Conservation (phyloP, 2,113 vertebrate species). For the Apus apus region DNA sequence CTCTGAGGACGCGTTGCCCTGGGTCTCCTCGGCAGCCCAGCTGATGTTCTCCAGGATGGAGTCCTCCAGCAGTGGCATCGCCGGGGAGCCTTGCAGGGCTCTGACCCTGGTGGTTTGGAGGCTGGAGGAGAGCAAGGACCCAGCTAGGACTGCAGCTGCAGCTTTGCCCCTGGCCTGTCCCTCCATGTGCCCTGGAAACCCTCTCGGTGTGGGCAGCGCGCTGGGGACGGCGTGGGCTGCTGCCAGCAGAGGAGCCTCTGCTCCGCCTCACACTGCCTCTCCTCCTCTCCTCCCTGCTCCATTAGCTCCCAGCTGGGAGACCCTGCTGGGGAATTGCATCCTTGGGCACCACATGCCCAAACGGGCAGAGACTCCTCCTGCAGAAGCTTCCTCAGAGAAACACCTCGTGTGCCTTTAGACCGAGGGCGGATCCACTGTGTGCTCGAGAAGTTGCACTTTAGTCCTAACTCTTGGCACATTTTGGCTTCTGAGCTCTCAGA, state of each 20-base stretch:
- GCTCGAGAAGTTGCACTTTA: not conserved
- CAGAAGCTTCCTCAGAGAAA: not conserved
- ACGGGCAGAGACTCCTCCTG: not conserved
- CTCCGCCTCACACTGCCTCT: not conserved
- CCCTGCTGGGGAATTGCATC: fast-evolving
- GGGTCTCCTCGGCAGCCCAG: not conserved
- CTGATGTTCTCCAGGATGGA: not conserved
- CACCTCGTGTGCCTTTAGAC: fast-evolving
- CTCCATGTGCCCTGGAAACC: not conserved
- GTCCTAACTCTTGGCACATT: not conserved
- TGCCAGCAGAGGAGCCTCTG: not conserved
- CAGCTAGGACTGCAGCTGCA: not conserved
- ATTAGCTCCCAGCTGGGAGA: not conserved
- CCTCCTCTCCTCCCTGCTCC: not conserved
- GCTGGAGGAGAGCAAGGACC: not conserved
- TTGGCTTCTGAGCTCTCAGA: not conserved
- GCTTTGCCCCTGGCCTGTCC: not conserved
- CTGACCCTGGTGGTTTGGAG: not conserved
- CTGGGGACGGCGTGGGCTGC: not conserved
- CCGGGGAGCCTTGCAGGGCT: not conserved
- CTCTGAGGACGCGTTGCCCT: conserved; percentile 1
- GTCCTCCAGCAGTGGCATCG: not conserved
- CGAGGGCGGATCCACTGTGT: fast-evolving
- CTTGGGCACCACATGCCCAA: fast-evolving
- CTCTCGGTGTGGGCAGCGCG: not conserved